A percentile compares a stretch with the other conserved stretches of the same genome.
phyloP scores from a whole-genome alignment of 2,797 vertebrate species.

The Neostethus bicornis region DNA sequence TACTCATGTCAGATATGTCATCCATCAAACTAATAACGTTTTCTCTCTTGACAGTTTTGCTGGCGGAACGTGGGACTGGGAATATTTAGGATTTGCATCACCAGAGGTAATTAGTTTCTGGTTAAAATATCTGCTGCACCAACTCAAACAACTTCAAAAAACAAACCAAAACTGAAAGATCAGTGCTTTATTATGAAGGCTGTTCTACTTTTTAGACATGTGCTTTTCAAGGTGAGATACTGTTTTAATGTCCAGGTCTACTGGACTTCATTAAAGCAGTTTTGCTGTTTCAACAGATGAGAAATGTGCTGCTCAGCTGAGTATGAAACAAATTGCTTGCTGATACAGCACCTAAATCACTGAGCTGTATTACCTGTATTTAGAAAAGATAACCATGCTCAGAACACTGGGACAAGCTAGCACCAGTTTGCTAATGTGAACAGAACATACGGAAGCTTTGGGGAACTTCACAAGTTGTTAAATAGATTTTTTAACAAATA shows the following conservation, averaged over 20 bases:
- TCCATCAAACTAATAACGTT: background rate
- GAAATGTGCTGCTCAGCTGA: background rate
- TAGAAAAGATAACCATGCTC: background rate
- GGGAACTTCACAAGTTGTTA: no score
- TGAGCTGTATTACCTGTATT: background rate
- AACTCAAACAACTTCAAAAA: background rate
- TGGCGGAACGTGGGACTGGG: conserved; percentile 99
- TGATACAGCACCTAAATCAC: background rate
- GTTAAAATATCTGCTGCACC: conserved; percentile 18
- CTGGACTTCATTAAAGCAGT: background rate
- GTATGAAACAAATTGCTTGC: background rate
- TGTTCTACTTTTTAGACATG: background rate
- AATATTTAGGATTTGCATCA: conserved; percentile 98
- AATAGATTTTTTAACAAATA: no score
- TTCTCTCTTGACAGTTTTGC: conserved; percentile 85
- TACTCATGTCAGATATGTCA: no score
- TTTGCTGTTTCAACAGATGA: background rate
- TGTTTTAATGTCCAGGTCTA: background rate
- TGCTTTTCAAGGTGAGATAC: background rate
- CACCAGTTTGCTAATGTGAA: background rate
- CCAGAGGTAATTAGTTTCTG: conserved; percentile 87
- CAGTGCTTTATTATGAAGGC: no score
- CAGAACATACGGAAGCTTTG: background rate
- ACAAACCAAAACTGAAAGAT: no score
- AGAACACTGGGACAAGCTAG: background rate